phyloP scores from a whole-genome alignment of 2,888 invertebrate species.

The Drosophila pseudotakahashii region DNA sequence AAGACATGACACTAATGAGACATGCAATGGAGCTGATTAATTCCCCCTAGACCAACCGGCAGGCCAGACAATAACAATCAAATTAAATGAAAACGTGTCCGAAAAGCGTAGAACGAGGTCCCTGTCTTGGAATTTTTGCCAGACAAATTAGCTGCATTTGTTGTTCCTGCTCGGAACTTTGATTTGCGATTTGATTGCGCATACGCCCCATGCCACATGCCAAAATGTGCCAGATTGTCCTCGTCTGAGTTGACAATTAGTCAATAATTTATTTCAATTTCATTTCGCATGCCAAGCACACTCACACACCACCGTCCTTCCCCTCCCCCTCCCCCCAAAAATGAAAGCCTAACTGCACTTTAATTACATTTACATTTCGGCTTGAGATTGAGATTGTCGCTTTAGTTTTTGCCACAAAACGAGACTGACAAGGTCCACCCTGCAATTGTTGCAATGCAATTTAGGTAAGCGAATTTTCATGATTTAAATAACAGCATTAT shows the following conservation, averaged over 20 bases:
- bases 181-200: conserved; percentile 50
- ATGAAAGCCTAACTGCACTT: conserved; percentile 64
- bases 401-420: conserved; percentile 61
- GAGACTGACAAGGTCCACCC: conserved; percentile 42
- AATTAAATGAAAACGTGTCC: conserved; percentile 55
- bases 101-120: conserved; percentile 16
- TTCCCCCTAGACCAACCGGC: conserved; percentile 50
- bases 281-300: conserved; percentile 72
- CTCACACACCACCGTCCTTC: neutral
- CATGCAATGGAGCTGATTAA: conserved; percentile 53
- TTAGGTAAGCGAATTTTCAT: conserved; percentile 76
- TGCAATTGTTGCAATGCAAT: conserved; percentile 74
- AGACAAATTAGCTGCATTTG: conserved; percentile 66
- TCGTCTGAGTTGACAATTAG: conserved; percentile 79
- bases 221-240: conserved; percentile 37
- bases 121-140: conserved; percentile 32
- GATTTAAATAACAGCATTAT: conserved; percentile 76
- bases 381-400: conserved; percentile 45
- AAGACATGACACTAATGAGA: conserved; percentile 55
- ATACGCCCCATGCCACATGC: conserved; percentile 42
- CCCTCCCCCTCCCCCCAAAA: neutral
- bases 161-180: conserved; percentile 22
- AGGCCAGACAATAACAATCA: conserved; percentile 61
- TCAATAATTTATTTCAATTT: conserved; percentile 83
- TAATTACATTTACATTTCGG: conserved; percentile 71